Evolutionary conservation across 1,140 invertebrate genomes (phyloP), one percentile per base, ranked within the genome.

Genomic region (Bombus sylvicola): DNA sequence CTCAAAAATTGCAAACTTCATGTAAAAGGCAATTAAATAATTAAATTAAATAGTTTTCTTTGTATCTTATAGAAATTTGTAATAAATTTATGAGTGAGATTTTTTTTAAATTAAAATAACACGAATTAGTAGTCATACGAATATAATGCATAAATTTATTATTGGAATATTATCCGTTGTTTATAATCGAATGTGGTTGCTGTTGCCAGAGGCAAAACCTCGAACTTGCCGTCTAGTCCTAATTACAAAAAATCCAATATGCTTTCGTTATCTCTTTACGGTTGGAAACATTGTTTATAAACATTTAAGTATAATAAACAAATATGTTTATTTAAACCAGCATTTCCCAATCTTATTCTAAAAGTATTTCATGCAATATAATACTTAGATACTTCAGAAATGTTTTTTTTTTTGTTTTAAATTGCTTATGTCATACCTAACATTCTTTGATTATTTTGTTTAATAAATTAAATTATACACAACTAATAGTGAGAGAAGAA

Each of bases 111-210:
- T 78, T 4, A 34, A 43, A 72, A 25, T 39, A 62, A 62, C 22
- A 71, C n/a, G 31, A 41, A 71, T 79, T 71, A 57, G 59, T 22
- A 72, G 41, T 6, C 22, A 53, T 85, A 47, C 18, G n/a, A 39
- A 57, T 37, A 81, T 15, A 73, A 75, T 64, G 83, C 59, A 31
- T 43, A 66, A 82, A 80, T 69, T 53, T 72, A 53, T 82, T 66
- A 53, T 81, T 89, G 85, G 72, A 64, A 86, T 79, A 81, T 81
- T 90, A 78, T 75, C 57, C 69, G 43, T 73, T 73, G 88, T 84
- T 94, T 94, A 94, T 88, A 95, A 94, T 93, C 93, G 92, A 93
- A 95, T 95, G 90, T 95, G 94, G 89, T 95, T 95, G 94, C 95
- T 95, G 94, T 95, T 95, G 92, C 94, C 94, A 81, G 92, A 91